Conservation (phyloP, 2,113 vertebrate genomes). For the Crotalus viridis region DNA sequence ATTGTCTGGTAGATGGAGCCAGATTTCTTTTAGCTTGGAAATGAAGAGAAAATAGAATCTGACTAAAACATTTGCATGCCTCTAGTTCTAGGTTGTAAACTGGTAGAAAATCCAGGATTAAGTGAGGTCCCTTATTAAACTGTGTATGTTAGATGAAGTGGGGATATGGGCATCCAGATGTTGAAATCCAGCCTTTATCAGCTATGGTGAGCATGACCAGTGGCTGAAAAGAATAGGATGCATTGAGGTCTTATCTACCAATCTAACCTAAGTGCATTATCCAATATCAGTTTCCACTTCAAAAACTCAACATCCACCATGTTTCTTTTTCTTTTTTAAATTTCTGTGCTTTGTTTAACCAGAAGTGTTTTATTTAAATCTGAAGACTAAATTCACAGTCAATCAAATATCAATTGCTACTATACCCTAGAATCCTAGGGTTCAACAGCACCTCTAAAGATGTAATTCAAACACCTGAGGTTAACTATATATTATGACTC, state of each 20-base stretch:
- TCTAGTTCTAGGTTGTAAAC: background rate
- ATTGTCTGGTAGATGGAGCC: background rate
- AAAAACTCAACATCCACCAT: background rate
- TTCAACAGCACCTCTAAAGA: background rate
- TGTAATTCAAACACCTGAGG: background rate
- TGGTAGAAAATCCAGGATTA: background rate
- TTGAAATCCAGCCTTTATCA: background rate
- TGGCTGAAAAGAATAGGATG: background rate
- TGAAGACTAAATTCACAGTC: background rate
- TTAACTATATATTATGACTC: background rate
- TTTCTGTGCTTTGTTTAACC: background rate
- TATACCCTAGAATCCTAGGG: background rate
- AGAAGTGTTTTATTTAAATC: background rate
- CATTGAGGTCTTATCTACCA: background rate
- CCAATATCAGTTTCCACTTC: background rate
- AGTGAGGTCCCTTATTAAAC: background rate
- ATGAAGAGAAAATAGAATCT: background rate
- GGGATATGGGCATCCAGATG: background rate
- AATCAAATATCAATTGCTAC: background rate
- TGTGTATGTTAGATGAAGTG: background rate
- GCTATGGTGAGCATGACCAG: background rate
- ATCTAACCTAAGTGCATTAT: background rate
- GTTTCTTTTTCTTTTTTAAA: background rate
- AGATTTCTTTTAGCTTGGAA: background rate
- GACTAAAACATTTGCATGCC: background rate